Conservation (phyloP, 64 coral and sea anemone genomes). For the Stichodactyla mertensii region DNA sequence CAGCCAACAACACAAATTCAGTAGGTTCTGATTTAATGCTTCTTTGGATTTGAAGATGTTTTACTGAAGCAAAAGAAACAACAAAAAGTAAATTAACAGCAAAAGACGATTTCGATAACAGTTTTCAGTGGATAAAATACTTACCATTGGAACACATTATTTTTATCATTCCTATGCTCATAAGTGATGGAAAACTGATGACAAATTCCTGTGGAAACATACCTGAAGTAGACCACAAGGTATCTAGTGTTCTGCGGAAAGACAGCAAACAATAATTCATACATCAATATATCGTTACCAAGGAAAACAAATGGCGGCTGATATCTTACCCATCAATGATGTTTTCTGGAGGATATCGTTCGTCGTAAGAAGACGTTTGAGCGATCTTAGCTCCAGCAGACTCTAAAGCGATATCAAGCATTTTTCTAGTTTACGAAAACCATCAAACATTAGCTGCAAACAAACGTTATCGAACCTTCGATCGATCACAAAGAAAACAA, state of each 20-base stretch:
- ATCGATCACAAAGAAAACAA: neutral
- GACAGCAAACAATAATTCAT: too few species aligned
- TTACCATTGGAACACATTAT: slow-evolving; percentile 83
- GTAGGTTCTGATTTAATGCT: slow-evolving; percentile 42
- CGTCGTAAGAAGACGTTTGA: slow-evolving; percentile 72
- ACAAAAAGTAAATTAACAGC: neutral
- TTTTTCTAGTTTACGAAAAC: neutral
- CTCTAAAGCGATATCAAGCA: slow-evolving; percentile 84
- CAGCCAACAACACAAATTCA: slow-evolving; percentile 55
- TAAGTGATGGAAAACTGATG: slow-evolving; percentile 78
- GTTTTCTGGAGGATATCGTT: slow-evolving; percentile 92
- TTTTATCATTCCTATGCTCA: slow-evolving; percentile 86
- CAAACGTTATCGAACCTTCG: neutral
- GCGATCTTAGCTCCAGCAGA: slow-evolving; percentile 75
- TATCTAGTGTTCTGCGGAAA: slow-evolving; percentile 55
- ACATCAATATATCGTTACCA: neutral
- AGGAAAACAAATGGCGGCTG: neutral
- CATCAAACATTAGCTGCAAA: neutral
- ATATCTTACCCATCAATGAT: slow-evolving; percentile 84
- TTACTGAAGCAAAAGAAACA: slow-evolving; percentile 41
- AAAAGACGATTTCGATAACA: neutral
- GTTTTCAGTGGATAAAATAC: neutral
- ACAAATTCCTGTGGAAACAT: slow-evolving; percentile 84
- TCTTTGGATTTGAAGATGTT: slow-evolving; percentile 56
- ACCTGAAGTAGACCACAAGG: slow-evolving; percentile 93